Evolutionary conservation across 2,888 invertebrate species (phyloP).

Genomic region (Magallana nippona): DNA sequence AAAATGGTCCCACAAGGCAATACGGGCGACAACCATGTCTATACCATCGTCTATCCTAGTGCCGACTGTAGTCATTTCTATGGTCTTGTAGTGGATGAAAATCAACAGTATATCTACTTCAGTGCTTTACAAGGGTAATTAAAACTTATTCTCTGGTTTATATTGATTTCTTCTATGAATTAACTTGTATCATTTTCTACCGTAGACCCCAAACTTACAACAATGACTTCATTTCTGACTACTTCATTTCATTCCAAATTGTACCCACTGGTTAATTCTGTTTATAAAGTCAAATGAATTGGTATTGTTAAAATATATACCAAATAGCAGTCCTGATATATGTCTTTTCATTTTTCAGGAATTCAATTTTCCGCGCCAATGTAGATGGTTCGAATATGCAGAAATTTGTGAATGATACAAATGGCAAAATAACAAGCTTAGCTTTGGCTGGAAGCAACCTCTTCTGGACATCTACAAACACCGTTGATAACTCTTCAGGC

Average conservation of each 20-base stretch:
- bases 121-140: slow-evolving; percentile 32
- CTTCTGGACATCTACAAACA: slow-evolving; percentile 30
- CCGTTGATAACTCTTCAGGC: not conserved
- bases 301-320: too few relatives aligned
- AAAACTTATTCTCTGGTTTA: too few relatives aligned
- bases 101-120: slow-evolving; percentile 23
- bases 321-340: too few relatives aligned
- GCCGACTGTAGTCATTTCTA: slow-evolving; percentile 13
- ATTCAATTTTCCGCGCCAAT: slow-evolving; percentile 35
- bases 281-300: too few relatives aligned
- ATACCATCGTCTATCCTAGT: slow-evolving; percentile 5
- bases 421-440: not conserved
- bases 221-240: too few relatives aligned
- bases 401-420: not conserved
- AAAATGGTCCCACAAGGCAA: slow-evolving; percentile 31
- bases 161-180: too few relatives aligned
- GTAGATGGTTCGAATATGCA: slow-evolving; percentile 17
- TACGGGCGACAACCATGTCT: slow-evolving; percentile 1
- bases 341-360: not conserved
- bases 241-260: too few relatives aligned
- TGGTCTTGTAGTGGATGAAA: not conserved
- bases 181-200: too few relatives aligned
- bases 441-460: not conserved
- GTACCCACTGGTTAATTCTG: too few relatives aligned
- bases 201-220: too few relatives aligned